These are phyloP conservation scores for Yponomeuta sedellus DNA, from an alignment of 2,888 invertebrate species.

Conservation along the genomic window DNA sequence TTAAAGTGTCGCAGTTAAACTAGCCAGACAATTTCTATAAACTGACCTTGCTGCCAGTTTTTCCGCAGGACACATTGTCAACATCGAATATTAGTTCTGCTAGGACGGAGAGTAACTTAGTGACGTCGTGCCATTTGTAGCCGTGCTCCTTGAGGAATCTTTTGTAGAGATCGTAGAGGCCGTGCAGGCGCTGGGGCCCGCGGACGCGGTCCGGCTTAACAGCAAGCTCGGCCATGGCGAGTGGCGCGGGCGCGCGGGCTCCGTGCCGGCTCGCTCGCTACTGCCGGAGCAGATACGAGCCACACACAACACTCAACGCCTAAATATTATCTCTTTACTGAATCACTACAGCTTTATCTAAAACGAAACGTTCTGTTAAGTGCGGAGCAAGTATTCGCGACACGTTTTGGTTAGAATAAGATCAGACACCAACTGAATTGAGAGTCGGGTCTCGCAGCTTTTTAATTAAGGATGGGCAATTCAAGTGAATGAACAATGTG, in stretches of 20 bases:
- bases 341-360: slow-evolving; percentile 23
- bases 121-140: slow-evolving; percentile 69
- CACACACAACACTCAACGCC: not conserved
- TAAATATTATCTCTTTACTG: slow-evolving; percentile 23
- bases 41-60: slow-evolving; percentile 38
- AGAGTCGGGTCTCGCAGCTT: slow-evolving; percentile 28
- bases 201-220: slow-evolving; percentile 48
- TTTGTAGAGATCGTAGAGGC: slow-evolving; percentile 66
- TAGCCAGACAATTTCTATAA: not conserved
- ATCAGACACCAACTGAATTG: slow-evolving; percentile 36
- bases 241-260: slow-evolving; percentile 50
- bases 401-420: slow-evolving; percentile 10
- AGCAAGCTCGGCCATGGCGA: slow-evolving; percentile 56
- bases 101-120: slow-evolving; percentile 60
- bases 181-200: slow-evolving; percentile 50
- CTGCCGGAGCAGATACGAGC: slow-evolving; percentile 31
- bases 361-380: not conserved
- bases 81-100: slow-evolving; percentile 69
- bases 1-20: not conserved
- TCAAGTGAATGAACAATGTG: slow-evolving; percentile 47
- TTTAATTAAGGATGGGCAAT: slow-evolving; percentile 57
- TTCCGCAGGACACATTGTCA: slow-evolving; percentile 55
- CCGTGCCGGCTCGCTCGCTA: slow-evolving; percentile 55
- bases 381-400: slow-evolving; percentile 23
- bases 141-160: slow-evolving; percentile 68